phyloP scores from a whole-genome alignment of 2,113 vertebrate species.

The Mellivora capensis region DNA sequence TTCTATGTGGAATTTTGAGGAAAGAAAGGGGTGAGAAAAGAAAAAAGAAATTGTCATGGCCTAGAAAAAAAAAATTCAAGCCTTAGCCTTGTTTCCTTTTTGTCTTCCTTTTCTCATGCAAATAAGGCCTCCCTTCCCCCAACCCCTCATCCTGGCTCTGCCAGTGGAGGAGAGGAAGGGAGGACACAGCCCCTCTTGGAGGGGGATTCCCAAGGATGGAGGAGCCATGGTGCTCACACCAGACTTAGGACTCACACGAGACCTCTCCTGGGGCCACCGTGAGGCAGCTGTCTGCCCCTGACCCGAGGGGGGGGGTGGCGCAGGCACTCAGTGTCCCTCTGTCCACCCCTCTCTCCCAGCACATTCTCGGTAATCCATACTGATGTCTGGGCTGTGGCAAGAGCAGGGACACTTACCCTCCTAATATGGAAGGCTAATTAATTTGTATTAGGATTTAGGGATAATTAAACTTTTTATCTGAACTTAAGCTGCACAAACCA shows the following conservation, averaged over 20 bases:
- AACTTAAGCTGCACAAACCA: not conserved
- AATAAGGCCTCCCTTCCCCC: not conserved
- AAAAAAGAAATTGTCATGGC: not conserved
- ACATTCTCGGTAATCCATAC: not conserved
- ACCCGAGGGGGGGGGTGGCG: not conserved
- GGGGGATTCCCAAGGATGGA: not conserved
- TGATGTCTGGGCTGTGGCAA: slow-evolving; percentile 38
- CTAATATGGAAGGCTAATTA: slow-evolving; percentile 73
- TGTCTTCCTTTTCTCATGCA: not conserved
- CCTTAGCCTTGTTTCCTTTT: not conserved
- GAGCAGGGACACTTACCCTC: slow-evolving; percentile 10
- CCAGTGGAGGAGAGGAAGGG: not conserved
- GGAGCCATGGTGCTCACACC: not conserved
- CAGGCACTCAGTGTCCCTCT: not conserved
- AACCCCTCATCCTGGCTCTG: not conserved
- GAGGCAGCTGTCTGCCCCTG: not conserved
- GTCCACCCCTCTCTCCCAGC: not conserved
- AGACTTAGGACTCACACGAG: not conserved
- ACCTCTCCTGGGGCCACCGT: fast-evolving
- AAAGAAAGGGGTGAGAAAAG: not conserved
- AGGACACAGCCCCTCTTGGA: not conserved
- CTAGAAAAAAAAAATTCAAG: not conserved
- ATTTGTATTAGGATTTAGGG: slow-evolving; percentile 75
- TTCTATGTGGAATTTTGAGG: not conserved
- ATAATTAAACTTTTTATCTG: slow-evolving; percentile 65